Evolutionary conservation across 35 echinoderm and acorn worm species (phyloP), one percentile per base, ranked within the genome.

Genomic region (Apostichopus californicus): DNA sequence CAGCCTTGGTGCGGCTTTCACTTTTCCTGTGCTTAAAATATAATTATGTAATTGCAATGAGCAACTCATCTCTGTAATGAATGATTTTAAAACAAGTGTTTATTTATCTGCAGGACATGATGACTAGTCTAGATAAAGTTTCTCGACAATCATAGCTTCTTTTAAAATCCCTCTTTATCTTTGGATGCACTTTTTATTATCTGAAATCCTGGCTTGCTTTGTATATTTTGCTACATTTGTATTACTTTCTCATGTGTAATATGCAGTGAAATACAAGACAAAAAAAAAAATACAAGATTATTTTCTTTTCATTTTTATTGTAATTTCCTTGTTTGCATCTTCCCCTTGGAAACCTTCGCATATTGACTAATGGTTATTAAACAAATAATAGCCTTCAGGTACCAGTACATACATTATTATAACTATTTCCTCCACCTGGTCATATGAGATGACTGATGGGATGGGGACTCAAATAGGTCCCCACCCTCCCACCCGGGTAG

Each of bases 171-270:
- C 81, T 85, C 18, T 54, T 58, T 85, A 85, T 25, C n/a, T 75
- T 24, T 85, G 15, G 54, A 85, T 85, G 81, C 54, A 85, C 81
- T 58, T 56, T 59, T 18, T 23, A 18, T 59, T 24, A 85, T 59
- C 54, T 85, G 81, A 85, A 85, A 85, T 85, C 34, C 17, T 85
- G 55, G n/a, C 81, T 85, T 85, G 81, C 81, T 85, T 58, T 85
- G 55, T 85, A 85, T 85, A 85, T 58, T 55, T 85, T 58, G 54
- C 55, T 85, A 9, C 57, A 85, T 85, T 85, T 56, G 20, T 20
- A 53, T n/a, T 8, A 34, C 3, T 56, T 63, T 46, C 71, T 90
- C 20, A 90, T 77, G 88, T 90, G 46, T 90, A 77, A 78, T 90
- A 90, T 78, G 88, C 75, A 25, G 70, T 77, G 88, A 77, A 77